phyloP scores from a whole-genome alignment of 2,888 invertebrate genomes.

The Eurytoma californica region DNA sequence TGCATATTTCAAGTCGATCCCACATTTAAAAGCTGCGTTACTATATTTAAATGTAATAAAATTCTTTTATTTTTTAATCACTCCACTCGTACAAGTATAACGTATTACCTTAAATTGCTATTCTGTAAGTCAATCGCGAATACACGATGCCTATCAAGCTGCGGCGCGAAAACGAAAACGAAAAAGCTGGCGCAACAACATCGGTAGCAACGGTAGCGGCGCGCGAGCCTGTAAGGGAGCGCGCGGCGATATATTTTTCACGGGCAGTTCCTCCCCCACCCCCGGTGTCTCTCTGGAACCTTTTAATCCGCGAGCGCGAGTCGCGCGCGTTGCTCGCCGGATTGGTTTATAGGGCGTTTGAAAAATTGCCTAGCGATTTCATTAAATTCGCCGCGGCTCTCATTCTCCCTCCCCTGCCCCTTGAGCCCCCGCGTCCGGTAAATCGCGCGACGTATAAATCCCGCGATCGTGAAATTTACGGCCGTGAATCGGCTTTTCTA shows the following conservation, averaged over 20 bases:
- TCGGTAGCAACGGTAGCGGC: neutral
- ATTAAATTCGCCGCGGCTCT: slow-evolving; percentile 63
- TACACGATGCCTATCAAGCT: no score
- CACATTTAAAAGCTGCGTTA: no score
- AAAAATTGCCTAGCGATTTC: slow-evolving; percentile 63
- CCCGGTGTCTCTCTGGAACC: neutral
- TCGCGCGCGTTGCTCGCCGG: slow-evolving; percentile 30
- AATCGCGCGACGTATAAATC: slow-evolving; percentile 61
- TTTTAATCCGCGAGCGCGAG: slow-evolving; percentile 59
- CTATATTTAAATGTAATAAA: no score
- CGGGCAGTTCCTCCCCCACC: neutral
- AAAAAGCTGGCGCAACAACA: neutral
- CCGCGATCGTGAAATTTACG: slow-evolving; percentile 66
- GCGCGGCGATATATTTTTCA: slow-evolving; percentile 44
- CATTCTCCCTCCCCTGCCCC: slow-evolving; percentile 21
- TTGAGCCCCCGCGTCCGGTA: slow-evolving; percentile 22
- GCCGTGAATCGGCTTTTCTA: slow-evolving; percentile 63
- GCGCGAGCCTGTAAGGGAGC: neutral
- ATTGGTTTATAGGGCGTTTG: slow-evolving; percentile 58
- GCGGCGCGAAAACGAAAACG: neutral
- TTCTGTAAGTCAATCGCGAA: no score
- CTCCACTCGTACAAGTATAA: no score
- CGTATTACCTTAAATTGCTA: no score
- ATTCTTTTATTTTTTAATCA: no score
- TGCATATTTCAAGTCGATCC: no score